Evolutionary conservation across 2,113 vertebrate genomes (phyloP), one percentile per base, ranked within the genome.

Genomic region (Lepus europaeus): DNA sequence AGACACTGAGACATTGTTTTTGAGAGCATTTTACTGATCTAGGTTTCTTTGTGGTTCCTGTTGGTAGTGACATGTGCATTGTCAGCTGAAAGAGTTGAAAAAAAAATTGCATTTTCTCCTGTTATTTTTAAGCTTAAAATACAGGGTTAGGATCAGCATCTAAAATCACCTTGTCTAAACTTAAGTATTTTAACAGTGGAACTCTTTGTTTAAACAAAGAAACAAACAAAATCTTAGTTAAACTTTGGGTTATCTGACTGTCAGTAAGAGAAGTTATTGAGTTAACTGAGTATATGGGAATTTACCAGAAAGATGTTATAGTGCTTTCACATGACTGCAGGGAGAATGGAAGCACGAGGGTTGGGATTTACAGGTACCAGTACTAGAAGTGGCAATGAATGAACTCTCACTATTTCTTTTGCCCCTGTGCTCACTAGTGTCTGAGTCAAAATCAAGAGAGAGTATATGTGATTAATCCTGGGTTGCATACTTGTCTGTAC

Each of bases 51-150:
- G 81, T 74, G 90, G 72, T 91, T 97, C 84, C 59, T 56, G 33
- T 63, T 77, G 69, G 31, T 29, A 27, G 74, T 68, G 56, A 91
- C 12, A 23, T 91, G 80, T 82, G 36, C 66, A 53, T 45, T 82
- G 64, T 94, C 78, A 79, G 63, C 59, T 72, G 31, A 17, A 49
- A 78, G 33, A 91, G 27, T 20, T 66, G 12, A 51, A 79, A 51
- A 79, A 39, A 78, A 72, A 77, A 45, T 45, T 45, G 1, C 39
- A 33, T 79, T 87, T 91, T 89, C 70, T 81, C 69, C 29, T 69
- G 33, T 7, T 92, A 68, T 94, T 91, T 94, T 84, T 77, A 87
- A 93, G 85, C 39, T 96, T 88, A 66, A 89, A 95, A 68, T 33
- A 36, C 6, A 93, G 45, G 45, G 56, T 13, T 81, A 94, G 49